Percentiles rank a stretch among this genome's conserved stretches.
Evolutionary conservation across 2,113 vertebrate species (phyloP).

Genomic region (Leuciscus idus): DNA sequence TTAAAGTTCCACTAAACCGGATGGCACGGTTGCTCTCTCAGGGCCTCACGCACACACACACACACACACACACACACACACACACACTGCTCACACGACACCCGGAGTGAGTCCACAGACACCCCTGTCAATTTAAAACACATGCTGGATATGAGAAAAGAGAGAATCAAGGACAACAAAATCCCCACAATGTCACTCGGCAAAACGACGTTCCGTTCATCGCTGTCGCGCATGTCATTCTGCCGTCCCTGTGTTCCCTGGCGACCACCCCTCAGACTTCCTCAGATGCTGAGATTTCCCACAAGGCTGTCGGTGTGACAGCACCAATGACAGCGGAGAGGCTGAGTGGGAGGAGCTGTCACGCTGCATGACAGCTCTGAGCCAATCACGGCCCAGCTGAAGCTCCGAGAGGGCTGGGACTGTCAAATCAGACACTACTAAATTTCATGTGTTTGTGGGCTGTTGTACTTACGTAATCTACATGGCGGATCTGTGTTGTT

Average conservation of each 20-base stretch:
- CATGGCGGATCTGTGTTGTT: background rate
- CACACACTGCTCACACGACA: background rate
- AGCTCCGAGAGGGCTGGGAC: background rate
- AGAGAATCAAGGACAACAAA: background rate
- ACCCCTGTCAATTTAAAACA: slow-evolving; percentile 30
- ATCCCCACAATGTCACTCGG: slow-evolving; percentile 25
- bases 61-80: background rate
- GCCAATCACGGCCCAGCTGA: slow-evolving; percentile 41
- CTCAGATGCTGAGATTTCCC: slow-evolving; percentile 41
- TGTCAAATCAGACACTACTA: background rate
- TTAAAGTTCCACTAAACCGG: slow-evolving; percentile 44
- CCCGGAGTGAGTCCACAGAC: slow-evolving; percentile 10
- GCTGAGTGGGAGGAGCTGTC: slow-evolving; percentile 47
- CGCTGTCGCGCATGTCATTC: slow-evolving; percentile 1
- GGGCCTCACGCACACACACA: background rate
- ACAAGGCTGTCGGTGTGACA: slow-evolving; percentile 27
- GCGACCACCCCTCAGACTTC: slow-evolving; percentile 23
- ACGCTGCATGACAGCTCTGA: slow-evolving; percentile 37
- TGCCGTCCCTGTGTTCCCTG: slow-evolving; percentile 12
- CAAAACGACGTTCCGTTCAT: slow-evolving; percentile 14
- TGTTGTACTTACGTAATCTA: background rate
- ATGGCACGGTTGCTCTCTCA: background rate
- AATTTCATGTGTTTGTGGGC: background rate
- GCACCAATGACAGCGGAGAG: slow-evolving; percentile 35
- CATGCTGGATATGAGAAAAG: background rate